Evolutionary conservation across 2,797 vertebrate species (phyloP).

Genomic region (Microcaecilia unicolor): DNA sequence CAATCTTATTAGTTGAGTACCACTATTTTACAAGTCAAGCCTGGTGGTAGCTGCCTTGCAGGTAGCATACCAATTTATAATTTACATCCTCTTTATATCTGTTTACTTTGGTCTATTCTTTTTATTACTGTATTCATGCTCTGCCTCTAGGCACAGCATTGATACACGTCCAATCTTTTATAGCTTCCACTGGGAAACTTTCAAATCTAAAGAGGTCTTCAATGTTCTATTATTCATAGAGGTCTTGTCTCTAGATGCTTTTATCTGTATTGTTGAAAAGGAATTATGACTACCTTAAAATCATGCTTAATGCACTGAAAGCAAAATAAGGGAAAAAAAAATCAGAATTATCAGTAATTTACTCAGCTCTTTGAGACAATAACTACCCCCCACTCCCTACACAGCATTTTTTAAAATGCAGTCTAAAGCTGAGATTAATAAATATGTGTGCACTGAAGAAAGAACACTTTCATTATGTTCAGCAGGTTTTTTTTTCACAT

Average conservation of each 20-base stretch:
- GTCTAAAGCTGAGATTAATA: neutral
- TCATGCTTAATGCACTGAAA: conserved; percentile 11
- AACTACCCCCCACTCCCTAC: conserved; percentile 2
- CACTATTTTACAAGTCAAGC: conserved; percentile 32
- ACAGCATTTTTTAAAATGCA: neutral
- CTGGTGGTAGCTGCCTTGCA: conserved; percentile 11
- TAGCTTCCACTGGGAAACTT: conserved; percentile 21
- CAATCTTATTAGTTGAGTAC: conserved; percentile 25
- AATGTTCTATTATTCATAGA: conserved; percentile 25
- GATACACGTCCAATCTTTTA: conserved; percentile 15
- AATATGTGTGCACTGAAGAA: conserved; percentile 7
- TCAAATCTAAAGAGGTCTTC: conserved; percentile 20
- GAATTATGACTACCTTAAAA: conserved; percentile 20
- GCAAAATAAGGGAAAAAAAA: neutral
- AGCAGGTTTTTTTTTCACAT: neutral
- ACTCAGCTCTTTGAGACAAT: conserved; percentile 5
- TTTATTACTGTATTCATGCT: conserved; percentile 24
- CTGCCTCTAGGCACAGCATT: conserved; percentile 22
- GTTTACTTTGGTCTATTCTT: conserved; percentile 34
- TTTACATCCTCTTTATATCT: conserved; percentile 18
- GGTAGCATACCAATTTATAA: conserved; percentile 22
- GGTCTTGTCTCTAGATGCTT: conserved; percentile 16
- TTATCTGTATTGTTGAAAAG: conserved; percentile 24
- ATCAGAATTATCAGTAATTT: neutral
- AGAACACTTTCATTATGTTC: neutral